Evolutionary conservation across 1,140 invertebrate species (phyloP).

Genomic region (Acyrthosiphon pisum): DNA sequence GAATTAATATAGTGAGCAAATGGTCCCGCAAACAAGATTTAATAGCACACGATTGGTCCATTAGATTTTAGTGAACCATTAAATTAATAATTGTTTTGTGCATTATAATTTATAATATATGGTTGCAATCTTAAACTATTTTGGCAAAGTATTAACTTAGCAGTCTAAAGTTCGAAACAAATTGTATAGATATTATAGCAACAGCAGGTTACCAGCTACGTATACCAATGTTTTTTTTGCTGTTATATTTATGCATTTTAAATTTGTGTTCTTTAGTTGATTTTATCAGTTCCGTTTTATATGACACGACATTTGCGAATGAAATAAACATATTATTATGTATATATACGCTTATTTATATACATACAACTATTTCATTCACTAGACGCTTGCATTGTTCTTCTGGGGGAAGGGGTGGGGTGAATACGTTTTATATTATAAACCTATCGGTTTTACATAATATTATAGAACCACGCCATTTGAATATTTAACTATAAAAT

Average conservation of each 20-base stretch:
- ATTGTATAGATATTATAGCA: neutral
- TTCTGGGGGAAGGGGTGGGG: neutral
- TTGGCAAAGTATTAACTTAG: too few relatives aligned
- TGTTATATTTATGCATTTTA: slow-evolving; percentile 1
- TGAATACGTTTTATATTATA: neutral
- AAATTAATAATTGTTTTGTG: too few relatives aligned
- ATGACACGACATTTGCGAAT: neutral
- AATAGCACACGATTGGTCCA: too few relatives aligned
- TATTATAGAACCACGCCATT: slow-evolving; percentile 18
- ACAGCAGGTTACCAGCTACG: too few relatives aligned
- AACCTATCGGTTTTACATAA: slow-evolving; percentile 1
- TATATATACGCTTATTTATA: neutral
- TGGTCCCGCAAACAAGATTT: too few relatives aligned
- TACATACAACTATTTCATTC: neutral
- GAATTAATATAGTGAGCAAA: too few relatives aligned
- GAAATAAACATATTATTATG: neutral
- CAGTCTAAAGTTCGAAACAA: neutral
- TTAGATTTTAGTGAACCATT: too few relatives aligned
- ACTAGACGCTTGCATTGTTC: neutral
- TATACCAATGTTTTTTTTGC: neutral
- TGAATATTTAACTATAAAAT: slow-evolving; percentile 35
- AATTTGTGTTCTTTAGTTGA: neutral
- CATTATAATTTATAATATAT: too few relatives aligned
- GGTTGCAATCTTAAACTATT: too few relatives aligned
- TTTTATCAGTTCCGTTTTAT: neutral